Conservation (phyloP, 2,113 vertebrate genomes). For the Heterotilapia buettikoferi region DNA sequence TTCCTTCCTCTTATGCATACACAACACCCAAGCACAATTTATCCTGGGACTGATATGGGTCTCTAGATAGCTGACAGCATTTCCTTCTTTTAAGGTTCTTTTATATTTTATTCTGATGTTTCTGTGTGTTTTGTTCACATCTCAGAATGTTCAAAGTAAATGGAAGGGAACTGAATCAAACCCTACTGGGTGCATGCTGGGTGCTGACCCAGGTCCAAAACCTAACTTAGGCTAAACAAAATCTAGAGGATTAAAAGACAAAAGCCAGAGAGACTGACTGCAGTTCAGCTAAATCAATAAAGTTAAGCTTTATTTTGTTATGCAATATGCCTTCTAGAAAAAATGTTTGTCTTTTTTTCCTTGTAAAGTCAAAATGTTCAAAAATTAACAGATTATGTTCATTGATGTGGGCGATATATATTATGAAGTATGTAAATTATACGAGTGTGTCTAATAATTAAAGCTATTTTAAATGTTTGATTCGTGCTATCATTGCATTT, state of each 20-base stretch:
- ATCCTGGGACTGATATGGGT: not conserved
- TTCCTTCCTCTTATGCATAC: conserved; percentile 5
- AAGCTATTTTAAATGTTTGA: conserved; percentile 59
- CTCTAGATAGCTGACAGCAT: conserved; percentile 16
- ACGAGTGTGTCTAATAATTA: conserved; percentile 50
- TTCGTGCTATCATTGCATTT: not conserved
- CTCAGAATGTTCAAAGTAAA: not conserved
- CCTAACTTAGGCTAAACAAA: not conserved
- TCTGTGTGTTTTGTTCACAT: not conserved
- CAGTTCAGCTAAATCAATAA: not conserved
- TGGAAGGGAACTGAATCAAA: conserved; percentile 2
- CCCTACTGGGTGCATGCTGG: not conserved
- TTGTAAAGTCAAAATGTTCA: conserved; percentile 25
- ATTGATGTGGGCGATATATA: conserved; percentile 34
- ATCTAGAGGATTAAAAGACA: not conserved
- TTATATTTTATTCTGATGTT: not conserved
- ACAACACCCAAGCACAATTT: conserved; percentile 15
- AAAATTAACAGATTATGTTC: conserved; percentile 10
- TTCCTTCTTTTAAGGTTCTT: conserved; percentile 13
- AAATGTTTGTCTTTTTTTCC: not conserved
- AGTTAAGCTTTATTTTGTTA: conserved; percentile 15
- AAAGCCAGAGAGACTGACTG: conserved; percentile 24
- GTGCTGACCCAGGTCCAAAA: conserved; percentile 8
- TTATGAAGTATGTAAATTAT: conserved; percentile 42
- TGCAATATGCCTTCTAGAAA: conserved; percentile 20